A percentile compares a stretch with the other conserved stretches of the same genome.
Evolutionary conservation across 2,113 vertebrate genomes (phyloP).

Genomic region (Centropus bengalensis): DNA sequence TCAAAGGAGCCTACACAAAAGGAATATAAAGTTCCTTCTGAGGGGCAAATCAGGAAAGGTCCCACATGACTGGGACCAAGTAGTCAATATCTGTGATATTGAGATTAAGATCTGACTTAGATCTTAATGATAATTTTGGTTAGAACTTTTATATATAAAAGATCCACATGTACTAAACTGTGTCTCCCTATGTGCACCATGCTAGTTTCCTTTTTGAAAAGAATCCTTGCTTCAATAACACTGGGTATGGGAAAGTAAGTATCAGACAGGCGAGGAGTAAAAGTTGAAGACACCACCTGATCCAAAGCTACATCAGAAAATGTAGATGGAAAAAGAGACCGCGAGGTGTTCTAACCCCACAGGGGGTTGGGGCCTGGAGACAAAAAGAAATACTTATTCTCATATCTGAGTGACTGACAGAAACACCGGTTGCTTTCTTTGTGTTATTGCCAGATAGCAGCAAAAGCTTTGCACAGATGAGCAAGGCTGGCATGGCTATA

Average conservation of each 20-base stretch:
- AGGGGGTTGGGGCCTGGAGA: rapidly evolving
- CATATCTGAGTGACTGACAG: background rate
- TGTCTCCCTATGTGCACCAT: background rate
- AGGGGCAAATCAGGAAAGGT: background rate
- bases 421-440: background rate
- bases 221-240: rapidly evolving
- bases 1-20: background rate
- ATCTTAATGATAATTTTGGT: background rate
- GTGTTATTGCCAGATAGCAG: background rate
- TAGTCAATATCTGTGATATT: background rate
- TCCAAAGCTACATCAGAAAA: background rate
- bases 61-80: background rate
- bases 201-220: background rate
- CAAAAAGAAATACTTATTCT: background rate
- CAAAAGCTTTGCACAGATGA: background rate
- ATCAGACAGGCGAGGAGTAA: background rate
- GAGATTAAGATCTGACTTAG: too few species aligned
- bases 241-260: background rate
- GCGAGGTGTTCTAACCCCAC: background rate
- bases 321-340: background rate
- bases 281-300: background rate
- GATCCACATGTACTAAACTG: background rate
- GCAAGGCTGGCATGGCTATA: background rate
- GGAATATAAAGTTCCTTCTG: background rate
- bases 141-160: background rate